These are phyloP conservation scores for Sinocyclocheilus maitianheensis DNA, from an alignment of 2,113 vertebrate species.

Conservation along the genomic window DNA sequence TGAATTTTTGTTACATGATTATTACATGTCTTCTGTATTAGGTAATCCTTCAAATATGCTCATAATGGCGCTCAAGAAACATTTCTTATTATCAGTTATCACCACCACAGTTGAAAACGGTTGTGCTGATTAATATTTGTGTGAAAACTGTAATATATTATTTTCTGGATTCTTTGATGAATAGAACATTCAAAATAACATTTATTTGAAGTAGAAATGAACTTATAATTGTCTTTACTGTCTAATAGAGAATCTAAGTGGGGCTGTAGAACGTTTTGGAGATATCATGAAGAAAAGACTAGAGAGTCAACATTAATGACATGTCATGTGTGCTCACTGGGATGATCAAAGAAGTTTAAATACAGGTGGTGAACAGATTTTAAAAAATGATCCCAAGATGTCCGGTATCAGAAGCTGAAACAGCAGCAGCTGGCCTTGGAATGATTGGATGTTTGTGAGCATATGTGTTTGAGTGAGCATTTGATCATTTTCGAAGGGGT, in stretches of 20 bases:
- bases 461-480: slow-evolving; percentile 20
- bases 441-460: background rate
- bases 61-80: background rate
- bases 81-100: background rate
- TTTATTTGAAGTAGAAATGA: background rate
- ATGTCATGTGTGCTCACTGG: background rate
- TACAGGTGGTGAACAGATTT: background rate
- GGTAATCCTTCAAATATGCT: background rate
- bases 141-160: background rate
- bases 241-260: background rate
- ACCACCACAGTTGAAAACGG: background rate
- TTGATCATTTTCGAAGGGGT: slow-evolving; percentile 45
- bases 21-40: background rate
- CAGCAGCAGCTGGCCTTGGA: background rate
- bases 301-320: background rate
- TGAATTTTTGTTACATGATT: background rate
- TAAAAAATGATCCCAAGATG: background rate
- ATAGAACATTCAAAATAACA: background rate
- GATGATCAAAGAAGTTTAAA: background rate
- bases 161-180: background rate
- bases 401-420: background rate
- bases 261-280: background rate
- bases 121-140: background rate
- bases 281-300: background rate
- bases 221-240: background rate